Evolutionary conservation across 2,888 invertebrate genomes (phyloP).

Genomic region (Mechanitis messenoides): DNA sequence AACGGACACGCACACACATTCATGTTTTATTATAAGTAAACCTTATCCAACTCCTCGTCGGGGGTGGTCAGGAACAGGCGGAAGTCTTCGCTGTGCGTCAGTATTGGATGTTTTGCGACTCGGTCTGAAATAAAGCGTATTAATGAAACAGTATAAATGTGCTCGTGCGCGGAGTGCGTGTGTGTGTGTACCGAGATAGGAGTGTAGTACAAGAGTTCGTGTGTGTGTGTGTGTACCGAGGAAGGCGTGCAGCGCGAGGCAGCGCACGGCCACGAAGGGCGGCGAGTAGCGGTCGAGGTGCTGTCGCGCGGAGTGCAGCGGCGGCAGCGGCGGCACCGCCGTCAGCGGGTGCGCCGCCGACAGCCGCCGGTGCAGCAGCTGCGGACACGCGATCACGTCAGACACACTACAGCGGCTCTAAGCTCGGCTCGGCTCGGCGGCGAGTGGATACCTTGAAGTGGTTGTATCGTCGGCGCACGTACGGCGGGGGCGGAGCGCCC

Average conservation of each 20-base stretch:
- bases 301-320: constrained; percentile 63
- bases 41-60: constrained; percentile 64
- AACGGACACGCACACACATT: too few relatives aligned
- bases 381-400: not conserved
- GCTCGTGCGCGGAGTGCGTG: too few relatives aligned
- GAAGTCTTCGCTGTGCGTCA: constrained; percentile 66
- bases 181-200: too few relatives aligned
- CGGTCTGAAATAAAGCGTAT: constrained; percentile 43
- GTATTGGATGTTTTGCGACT: constrained; percentile 64
- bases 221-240: constrained; percentile 39
- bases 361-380: constrained; percentile 60
- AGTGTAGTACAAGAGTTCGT: too few relatives aligned
- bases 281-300: constrained; percentile 66
- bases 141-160: too few relatives aligned
- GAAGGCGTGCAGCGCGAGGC: constrained; percentile 54
- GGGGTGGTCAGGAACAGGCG: constrained; percentile 59
- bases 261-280: constrained; percentile 55
- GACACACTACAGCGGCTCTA: too few relatives aligned
- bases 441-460: constrained; percentile 58
- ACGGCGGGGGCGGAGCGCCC: constrained; percentile 44
- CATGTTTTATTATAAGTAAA: constrained; percentile 22
- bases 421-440: too few relatives aligned
- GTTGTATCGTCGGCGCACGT: constrained; percentile 59
- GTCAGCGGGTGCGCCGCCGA: constrained; percentile 44
- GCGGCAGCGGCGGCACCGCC: constrained; percentile 61